Evolutionary conservation across 2,113 vertebrate species (phyloP).

Genomic region (Scytalopus superciliaris): DNA sequence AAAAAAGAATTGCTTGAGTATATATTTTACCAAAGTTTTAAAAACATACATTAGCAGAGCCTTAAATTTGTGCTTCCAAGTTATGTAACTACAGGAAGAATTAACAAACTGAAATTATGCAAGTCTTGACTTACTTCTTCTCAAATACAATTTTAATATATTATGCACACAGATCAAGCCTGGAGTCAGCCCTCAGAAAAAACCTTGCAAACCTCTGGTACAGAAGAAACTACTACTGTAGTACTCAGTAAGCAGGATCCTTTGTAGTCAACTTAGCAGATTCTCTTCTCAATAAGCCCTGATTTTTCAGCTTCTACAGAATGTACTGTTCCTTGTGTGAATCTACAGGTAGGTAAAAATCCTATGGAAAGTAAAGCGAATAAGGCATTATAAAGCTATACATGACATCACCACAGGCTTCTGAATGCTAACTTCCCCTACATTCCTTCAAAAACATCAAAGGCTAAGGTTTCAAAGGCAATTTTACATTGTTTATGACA

Average conservation of each 20-base stretch:
- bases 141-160: background rate
- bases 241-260: background rate
- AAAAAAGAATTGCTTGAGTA: background rate
- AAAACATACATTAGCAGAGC: background rate
- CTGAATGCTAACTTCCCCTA: background rate
- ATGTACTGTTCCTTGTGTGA: background rate
- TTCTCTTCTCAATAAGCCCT: background rate
- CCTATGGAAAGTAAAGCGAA: background rate
- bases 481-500: background rate
- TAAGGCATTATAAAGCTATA: background rate
- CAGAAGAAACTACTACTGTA: background rate
- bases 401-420: background rate
- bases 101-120: background rate
- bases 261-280: background rate
- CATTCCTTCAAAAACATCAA: background rate
- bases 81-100: background rate
- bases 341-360: background rate
- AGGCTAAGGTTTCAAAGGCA: background rate
- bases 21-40: background rate
- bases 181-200: background rate
- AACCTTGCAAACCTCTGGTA: background rate
- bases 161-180: background rate
- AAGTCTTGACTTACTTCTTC: background rate
- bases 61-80: background rate
- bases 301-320: background rate